These are phyloP conservation scores for Brachyhypopomus occidentalis DNA, from an alignment of 2,113 vertebrate species.

Conservation along the genomic window DNA sequence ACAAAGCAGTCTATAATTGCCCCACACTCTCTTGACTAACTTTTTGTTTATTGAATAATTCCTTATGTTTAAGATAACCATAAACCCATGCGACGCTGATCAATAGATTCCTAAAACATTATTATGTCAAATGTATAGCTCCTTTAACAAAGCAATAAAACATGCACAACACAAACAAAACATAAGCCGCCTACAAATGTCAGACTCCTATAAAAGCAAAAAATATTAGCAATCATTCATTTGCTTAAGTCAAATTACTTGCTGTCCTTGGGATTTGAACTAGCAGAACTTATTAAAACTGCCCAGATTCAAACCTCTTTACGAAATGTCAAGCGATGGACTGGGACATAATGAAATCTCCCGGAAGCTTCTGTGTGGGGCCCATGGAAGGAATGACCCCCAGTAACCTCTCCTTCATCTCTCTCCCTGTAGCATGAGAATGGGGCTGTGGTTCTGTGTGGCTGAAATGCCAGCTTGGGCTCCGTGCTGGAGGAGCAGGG, in stretches of 20 bases:
- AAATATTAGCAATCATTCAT: neutral
- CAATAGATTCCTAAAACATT: neutral
- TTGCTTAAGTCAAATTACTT: conserved; percentile 21
- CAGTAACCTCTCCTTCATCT: conserved; percentile 36
- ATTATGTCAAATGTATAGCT: neutral
- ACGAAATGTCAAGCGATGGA: conserved; percentile 33
- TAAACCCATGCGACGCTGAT: neutral
- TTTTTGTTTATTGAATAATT: conserved; percentile 11
- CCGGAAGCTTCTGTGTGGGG: conserved; percentile 22
- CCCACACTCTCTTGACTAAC: neutral
- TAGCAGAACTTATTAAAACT: conserved; percentile 12
- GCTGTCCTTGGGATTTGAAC: conserved; percentile 1
- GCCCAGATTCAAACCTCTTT: conserved; percentile 7
- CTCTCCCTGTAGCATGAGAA: conserved; percentile 7
- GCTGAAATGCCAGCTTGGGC: conserved; percentile 58
- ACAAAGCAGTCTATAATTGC: conserved; percentile 9
- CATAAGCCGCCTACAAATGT: conserved; percentile 19
- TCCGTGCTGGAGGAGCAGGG: conserved; percentile 56
- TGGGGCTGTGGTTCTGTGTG: conserved; percentile 41
- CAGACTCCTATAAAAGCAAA: conserved; percentile 21
- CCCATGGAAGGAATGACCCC: conserved; percentile 31
- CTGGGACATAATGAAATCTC: conserved; percentile 37
- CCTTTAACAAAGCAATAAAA: neutral
- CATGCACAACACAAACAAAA: neutral
- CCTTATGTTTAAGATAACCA: neutral